phyloP scores from a whole-genome alignment of 1,140 invertebrate species.

The Lordiphosa clarofinis region DNA sequence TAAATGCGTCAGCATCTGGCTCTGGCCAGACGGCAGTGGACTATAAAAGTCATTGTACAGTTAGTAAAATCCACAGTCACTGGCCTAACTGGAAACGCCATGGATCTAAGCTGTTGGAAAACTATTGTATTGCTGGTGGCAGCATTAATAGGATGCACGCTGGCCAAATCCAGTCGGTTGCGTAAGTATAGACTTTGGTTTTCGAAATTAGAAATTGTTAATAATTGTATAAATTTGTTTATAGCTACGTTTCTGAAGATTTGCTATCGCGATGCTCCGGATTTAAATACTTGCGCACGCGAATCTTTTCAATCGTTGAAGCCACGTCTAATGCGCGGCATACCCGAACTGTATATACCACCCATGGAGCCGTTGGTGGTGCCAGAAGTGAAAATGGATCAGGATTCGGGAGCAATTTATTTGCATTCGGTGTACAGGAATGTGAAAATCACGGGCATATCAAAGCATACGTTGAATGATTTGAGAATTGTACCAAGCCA shows the following conservation, averaged over 20 bases:
- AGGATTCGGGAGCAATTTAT: conserved; percentile 71
- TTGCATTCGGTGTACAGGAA: conserved; percentile 68
- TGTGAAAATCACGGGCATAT: conserved; percentile 62
- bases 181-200: conserved; percentile 39
- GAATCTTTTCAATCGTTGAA: conserved; percentile 81
- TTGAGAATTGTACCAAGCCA: conserved; percentile 81
- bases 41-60: conserved; percentile 54
- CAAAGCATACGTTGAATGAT: conserved; percentile 58
- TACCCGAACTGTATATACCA: conserved; percentile 84
- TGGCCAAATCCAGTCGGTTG: conserved; percentile 15
- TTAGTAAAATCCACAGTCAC: conserved; percentile 25
- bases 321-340: conserved; percentile 81
- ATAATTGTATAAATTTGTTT: no score
- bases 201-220: no score
- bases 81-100: conserved; percentile 7
- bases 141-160: conserved; percentile 5
- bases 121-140: conserved; percentile 27
- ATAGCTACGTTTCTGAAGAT: conserved; percentile 80
- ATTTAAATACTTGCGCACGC: conserved; percentile 82
- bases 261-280: conserved; percentile 83
- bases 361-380: conserved; percentile 83
- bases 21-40: not conserved
- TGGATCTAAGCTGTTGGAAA: conserved; percentile 20
- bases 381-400: conserved; percentile 80
- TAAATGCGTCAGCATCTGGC: conserved; percentile 35